Conservation (phyloP, 2,113 vertebrate genomes). For the Rhabdomys dilectus region DNA sequence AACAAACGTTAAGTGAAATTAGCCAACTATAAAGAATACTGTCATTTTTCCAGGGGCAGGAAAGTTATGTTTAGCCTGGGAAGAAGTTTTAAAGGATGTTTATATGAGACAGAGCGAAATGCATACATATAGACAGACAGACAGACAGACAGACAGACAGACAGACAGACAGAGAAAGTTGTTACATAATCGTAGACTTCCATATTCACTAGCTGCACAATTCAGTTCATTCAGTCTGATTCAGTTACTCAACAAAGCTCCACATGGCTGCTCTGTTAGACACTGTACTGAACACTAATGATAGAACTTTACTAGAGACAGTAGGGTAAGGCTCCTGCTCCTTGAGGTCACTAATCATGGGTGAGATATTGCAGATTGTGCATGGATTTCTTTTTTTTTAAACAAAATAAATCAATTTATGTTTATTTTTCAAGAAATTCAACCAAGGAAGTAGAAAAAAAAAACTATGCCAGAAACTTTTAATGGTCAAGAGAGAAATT, state of each 20-base stretch:
- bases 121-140: too few relatives aligned
- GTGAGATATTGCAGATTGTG: neutral
- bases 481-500: too few relatives aligned
- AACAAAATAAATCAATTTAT: too few relatives aligned
- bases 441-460: too few relatives aligned
- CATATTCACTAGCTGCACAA: neutral
- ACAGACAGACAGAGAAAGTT: neutral
- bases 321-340: neutral
- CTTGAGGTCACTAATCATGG: neutral
- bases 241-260: slow-evolving; percentile 21
- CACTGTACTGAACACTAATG: neutral
- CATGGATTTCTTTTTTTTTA: neutral
- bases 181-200: neutral
- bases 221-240: neutral
- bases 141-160: too few relatives aligned
- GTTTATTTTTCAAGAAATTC: too few relatives aligned
- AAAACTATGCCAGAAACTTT: too few relatives aligned
- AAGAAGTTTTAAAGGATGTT: slow-evolving; percentile 28
- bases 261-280: neutral
- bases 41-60: slow-evolving; percentile 46
- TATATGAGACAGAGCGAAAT: neutral
- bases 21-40: slow-evolving; percentile 10
- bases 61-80: neutral
- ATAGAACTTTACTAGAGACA: neutral
- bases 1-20: neutral